Base-by-base conservation (phyloP, 1,140 invertebrate species). In the Bilobella aurantiaca region DNA sequence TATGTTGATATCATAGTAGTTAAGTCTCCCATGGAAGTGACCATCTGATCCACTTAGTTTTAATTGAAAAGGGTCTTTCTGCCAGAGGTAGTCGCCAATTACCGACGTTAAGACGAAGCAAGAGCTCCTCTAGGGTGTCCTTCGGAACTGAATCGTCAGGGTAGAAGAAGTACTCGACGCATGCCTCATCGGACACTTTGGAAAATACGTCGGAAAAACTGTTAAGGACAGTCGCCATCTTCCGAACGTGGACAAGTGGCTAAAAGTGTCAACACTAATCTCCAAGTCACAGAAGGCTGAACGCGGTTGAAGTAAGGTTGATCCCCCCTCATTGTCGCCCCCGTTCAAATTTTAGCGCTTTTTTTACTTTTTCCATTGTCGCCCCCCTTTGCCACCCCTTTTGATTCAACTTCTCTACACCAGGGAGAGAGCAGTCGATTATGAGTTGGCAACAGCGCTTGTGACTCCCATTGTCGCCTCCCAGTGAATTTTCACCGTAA, bases 41-140 rank as follows among this genome's bases (percentile, higher is more conserved):
- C 18, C 37, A 64, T 37, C 70, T 74, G 74, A 67, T 74, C 76
- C 76, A 64, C 80, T 27, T 3, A 53, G 28, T 25, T 42, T 29
- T 0, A 69, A 27, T 23, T 56, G 27, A 46, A 66, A 71, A 21
- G 77, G 74, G 72, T 88, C 86, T 73, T 84, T 83, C 70, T 88
- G 86, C 87, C 87, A 89, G 56, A 88, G 78, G 65, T 83, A 82
- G 64, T 78, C 73, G 23, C 78, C 73, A 8, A 78, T 74, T 30
- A 77, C 78, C 27, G 71, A 78, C 66, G 32, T 76, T 76, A 8
- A 75, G 75, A 8, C 47, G 21, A 21, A 34, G 21, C 31, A 67
- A 25, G n/a, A 65, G 34, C 49, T 65, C 16, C 2, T 60, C 23
- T 1, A 49, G 23, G 18, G n/a, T n/a, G n/a, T n/a, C 12, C 31